Base-by-base conservation (phyloP, 2,797 vertebrate species). In the Pipistrellus pygmaeus region DNA sequence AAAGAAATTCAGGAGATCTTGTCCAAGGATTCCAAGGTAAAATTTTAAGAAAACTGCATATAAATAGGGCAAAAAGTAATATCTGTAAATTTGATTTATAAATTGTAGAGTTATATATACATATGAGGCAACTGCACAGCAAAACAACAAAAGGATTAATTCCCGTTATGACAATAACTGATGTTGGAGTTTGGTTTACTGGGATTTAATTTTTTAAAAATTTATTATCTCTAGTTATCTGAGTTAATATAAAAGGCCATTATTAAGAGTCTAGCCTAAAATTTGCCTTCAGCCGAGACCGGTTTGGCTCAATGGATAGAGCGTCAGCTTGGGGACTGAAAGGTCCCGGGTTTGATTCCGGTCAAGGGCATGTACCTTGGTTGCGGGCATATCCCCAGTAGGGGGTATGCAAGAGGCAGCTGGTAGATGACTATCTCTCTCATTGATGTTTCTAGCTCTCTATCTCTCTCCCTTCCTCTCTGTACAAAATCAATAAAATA, bases 181-280 rank as follows among this genome's bases (percentile, higher is more conserved):
- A 80, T 25, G 27, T 14, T 95, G 64, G 68, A 68, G 27, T 64
- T 85, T 96, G 66, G 73, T n/a, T 94, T 18, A 32, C 66, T 85
- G 62, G 23, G 94, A 93, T 95, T 93, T 94, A 88, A 94, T 96
- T 93, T 75, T 92, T 81, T 35, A 95, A 3, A 35, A 35, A 35
- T 78, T 93, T 83, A 81, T 55, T 94, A 90, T 90, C 85, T 95
- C 60, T 85, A 73, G 85, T 94, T 93, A 95, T 95, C 96, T 92
- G 75, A 95, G 46, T 95, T 95, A 93, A 95, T 96, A 96, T 90
- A 93, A 94, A 96, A 96, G 90, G 9, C 25, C 80, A 95, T 97
- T 97, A 97, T 96, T 96, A 91, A 90, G 57, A 81, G 60, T 44
- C 20, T 23, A 85, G 87, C 92, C 84, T 95, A 90, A 95, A 97